These are phyloP conservation scores for Ascidia mentula DNA, from an alignment of 23 tunicate genomes.

Conservation along the genomic window DNA sequence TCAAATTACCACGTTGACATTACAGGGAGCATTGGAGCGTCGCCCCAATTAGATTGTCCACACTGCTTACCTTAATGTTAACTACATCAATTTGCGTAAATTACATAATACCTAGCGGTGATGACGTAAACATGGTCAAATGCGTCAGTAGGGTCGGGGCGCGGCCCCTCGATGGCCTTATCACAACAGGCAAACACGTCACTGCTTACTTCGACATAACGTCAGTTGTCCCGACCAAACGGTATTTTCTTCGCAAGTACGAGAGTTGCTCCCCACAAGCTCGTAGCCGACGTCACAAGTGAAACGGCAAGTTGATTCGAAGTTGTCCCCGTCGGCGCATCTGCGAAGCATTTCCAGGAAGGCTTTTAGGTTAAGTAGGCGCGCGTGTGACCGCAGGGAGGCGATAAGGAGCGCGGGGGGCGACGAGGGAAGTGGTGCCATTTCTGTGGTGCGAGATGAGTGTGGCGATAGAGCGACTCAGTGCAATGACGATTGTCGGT, in stretches of 20 bases:
- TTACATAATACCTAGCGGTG: neutral
- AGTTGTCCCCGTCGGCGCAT: slow-evolving; percentile 61
- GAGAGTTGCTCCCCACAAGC: slow-evolving; percentile 33
- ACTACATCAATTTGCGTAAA: neutral
- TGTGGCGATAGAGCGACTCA: too few species aligned
- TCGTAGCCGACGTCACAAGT: slow-evolving; percentile 70
- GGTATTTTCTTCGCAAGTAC: slow-evolving; percentile 39
- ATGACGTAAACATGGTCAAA: neutral
- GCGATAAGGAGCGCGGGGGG: too few species aligned
- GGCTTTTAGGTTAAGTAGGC: too few species aligned
- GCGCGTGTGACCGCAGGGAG: too few species aligned
- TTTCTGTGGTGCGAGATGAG: too few species aligned
- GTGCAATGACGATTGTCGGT: too few species aligned
- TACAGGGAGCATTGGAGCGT: too few species aligned
- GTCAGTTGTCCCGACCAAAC: slow-evolving; percentile 30
- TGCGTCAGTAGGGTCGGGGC: neutral
- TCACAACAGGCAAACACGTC: neutral
- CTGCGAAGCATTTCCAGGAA: slow-evolving; percentile 19
- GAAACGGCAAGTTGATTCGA: slow-evolving; percentile 64
- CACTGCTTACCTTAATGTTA: neutral
- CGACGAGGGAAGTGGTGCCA: too few species aligned
- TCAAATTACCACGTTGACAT: too few species aligned
- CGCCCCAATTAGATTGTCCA: too few species aligned
- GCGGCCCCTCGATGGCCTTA: neutral
- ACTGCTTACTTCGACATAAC: slow-evolving; percentile 24